Evolutionary conservation across 2,113 vertebrate genomes (phyloP).

Genomic region (Channa maculata): DNA sequence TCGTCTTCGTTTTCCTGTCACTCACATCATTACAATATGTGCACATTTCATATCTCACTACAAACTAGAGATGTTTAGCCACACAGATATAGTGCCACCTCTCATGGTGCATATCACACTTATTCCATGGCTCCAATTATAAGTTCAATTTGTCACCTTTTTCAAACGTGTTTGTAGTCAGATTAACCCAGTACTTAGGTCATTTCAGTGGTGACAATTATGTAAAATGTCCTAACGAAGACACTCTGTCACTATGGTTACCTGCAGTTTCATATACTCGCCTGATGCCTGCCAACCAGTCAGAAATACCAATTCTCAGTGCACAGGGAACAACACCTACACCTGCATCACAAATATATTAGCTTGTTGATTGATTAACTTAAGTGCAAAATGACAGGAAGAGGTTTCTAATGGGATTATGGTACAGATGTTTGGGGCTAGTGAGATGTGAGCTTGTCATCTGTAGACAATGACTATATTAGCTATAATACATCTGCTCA

Average conservation of each 20-base stretch:
- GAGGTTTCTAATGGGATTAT: neutral
- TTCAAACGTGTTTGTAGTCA: neutral
- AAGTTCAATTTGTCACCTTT: neutral
- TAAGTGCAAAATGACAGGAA: neutral
- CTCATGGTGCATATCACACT: neutral
- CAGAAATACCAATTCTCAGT: neutral
- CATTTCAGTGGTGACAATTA: too few relatives aligned
- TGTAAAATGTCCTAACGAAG: too few relatives aligned
- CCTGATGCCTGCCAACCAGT: neutral
- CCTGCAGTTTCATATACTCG: neutral
- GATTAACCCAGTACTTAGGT: neutral
- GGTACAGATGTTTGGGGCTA: conserved; percentile 2
- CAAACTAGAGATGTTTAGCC: too few relatives aligned
- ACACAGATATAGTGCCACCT: too few relatives aligned
- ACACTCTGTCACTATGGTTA: conserved; percentile 2
- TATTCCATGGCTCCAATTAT: neutral
- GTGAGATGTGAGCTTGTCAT: conserved; percentile 7
- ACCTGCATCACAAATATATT: too few relatives aligned
- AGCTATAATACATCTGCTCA: conserved; percentile 33
- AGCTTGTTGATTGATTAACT: neutral
- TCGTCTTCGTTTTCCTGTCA: neutral
- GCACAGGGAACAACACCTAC: neutral
- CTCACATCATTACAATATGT: neutral
- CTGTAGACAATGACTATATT: conserved; percentile 48
- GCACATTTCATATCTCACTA: neutral